These are phyloP conservation scores for Hylia prasina DNA, from an alignment of 2,113 vertebrate species.

Conservation along the genomic window DNA sequence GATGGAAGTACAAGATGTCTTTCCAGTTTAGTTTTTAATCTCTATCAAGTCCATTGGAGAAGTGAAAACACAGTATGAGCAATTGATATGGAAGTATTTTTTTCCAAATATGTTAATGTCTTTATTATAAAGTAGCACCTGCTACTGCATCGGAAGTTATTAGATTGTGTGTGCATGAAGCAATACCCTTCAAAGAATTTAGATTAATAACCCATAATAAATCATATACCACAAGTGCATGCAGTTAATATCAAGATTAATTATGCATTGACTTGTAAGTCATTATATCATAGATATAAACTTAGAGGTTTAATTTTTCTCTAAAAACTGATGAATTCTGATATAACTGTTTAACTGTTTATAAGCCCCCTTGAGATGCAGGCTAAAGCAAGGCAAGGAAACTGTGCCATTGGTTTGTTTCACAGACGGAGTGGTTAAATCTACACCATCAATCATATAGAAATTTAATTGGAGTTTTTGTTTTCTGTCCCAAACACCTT, in stretches of 20 bases:
- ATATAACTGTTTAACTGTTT: constrained; percentile 46
- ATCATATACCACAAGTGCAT: neutral
- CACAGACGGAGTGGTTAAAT: neutral
- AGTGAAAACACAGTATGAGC: neutral
- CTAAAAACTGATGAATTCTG: constrained; percentile 29
- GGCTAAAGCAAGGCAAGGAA: neutral
- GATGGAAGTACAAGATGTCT: neutral
- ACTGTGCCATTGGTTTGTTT: neutral
- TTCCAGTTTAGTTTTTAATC: constrained; percentile 16
- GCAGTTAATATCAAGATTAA: constrained; percentile 47
- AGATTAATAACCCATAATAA: constrained; percentile 43
- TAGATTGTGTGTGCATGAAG: neutral
- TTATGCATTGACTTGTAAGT: constrained; percentile 32
- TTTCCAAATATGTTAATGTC: neutral
- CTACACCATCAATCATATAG: neutral
- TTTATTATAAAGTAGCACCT: constrained; percentile 22
- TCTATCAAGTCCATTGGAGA: neutral
- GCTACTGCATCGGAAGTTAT: neutral
- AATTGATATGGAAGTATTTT: neutral
- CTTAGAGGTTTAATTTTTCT: neutral
- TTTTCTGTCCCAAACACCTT: neutral
- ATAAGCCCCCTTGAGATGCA: neutral
- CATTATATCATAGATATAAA: neutral
- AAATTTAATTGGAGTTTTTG: neutral
- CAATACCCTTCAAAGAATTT: constrained; percentile 20